Percentiles rank a stretch among this genome's conserved stretches.
These are phyloP conservation scores for Amphiprion clarkii DNA, from an alignment of 2,797 vertebrate genomes.

Conservation along the genomic window DNA sequence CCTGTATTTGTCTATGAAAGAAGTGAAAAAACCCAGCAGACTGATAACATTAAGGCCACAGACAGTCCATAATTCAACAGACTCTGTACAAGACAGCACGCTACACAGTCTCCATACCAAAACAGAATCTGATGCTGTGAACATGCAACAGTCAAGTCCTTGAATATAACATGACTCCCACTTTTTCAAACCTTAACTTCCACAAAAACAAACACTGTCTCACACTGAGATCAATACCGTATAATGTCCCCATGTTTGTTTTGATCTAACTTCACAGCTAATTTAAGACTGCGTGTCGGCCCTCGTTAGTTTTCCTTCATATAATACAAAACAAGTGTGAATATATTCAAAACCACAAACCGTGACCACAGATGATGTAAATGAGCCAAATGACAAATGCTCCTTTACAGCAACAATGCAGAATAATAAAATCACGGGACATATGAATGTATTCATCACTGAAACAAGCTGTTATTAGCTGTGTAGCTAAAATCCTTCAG, in stretches of 20 bases:
- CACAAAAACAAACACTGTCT: not conserved
- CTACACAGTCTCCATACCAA: not conserved
- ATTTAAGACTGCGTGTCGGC: constrained; percentile 26
- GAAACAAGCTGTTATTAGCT: constrained; percentile 11
- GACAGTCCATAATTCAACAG: not conserved
- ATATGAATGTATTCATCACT: constrained; percentile 38
- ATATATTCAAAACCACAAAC: not conserved
- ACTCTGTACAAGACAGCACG: not conserved
- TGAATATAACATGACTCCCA: not conserved
- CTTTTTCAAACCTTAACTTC: not conserved
- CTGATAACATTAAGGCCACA: not conserved
- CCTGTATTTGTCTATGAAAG: not conserved
- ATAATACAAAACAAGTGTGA: constrained; percentile 9
- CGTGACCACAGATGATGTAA: not conserved
- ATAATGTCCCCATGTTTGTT: constrained; percentile 8
- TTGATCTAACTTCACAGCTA: not conserved
- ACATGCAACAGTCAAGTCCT: not conserved
- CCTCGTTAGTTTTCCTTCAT: constrained; percentile 13
- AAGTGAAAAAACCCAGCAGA: not conserved
- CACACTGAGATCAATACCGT: not conserved
- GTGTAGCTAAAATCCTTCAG: not conserved
- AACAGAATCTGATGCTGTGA: not conserved
- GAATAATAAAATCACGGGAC: not conserved
- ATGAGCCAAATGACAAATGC: not conserved
- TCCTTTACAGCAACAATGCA: not conserved